Conservation (phyloP, 1,140 invertebrate genomes). For the Heliothis subflexa region DNA sequence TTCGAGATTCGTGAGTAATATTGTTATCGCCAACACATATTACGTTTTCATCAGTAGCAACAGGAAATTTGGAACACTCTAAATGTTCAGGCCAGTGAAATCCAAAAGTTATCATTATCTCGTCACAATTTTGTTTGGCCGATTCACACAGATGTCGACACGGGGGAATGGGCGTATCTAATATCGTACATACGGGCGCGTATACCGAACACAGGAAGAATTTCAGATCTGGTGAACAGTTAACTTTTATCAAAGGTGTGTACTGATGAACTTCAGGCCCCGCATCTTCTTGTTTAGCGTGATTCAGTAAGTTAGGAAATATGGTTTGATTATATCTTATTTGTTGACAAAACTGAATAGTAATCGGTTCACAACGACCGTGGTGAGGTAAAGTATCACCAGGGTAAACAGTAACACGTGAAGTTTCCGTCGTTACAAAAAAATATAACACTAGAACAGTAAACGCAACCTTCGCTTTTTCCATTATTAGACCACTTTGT, state of each 20-base stretch:
- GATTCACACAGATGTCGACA: slow-evolving; percentile 96
- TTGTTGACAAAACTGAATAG: slow-evolving; percentile 96
- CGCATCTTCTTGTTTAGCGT: slow-evolving; percentile 98
- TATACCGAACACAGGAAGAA: slow-evolving; percentile 99
- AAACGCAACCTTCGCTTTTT: slow-evolving; percentile 66
- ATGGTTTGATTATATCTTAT: slow-evolving; percentile 98
- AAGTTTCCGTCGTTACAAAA: slow-evolving; percentile 70
- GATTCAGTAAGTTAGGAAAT: slow-evolving; percentile 97
- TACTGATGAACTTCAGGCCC: slow-evolving; percentile 97
- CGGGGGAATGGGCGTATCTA: slow-evolving; percentile 96
- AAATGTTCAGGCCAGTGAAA: slow-evolving; percentile 97
- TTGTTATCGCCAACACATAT: slow-evolving; percentile 96
- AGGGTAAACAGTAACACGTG: slow-evolving; percentile 79
- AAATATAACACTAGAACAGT: slow-evolving; percentile 69
- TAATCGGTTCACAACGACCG: slow-evolving; percentile 96
- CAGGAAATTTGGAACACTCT: slow-evolving; percentile 96
- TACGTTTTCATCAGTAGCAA: slow-evolving; percentile 87
- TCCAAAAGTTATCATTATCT: slow-evolving; percentile 96
- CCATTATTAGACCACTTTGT: slow-evolving; percentile 61
- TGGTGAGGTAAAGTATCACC: slow-evolving; percentile 89
- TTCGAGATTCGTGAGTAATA: slow-evolving; percentile 85
- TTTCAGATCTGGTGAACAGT: slow-evolving; percentile 97
- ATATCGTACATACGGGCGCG: slow-evolving; percentile 97
- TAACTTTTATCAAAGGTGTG: slow-evolving; percentile 97
- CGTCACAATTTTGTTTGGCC: slow-evolving; percentile 95